Evolutionary conservation across 2,113 vertebrate species (phyloP).

Genomic region (Gila orcuttii): DNA sequence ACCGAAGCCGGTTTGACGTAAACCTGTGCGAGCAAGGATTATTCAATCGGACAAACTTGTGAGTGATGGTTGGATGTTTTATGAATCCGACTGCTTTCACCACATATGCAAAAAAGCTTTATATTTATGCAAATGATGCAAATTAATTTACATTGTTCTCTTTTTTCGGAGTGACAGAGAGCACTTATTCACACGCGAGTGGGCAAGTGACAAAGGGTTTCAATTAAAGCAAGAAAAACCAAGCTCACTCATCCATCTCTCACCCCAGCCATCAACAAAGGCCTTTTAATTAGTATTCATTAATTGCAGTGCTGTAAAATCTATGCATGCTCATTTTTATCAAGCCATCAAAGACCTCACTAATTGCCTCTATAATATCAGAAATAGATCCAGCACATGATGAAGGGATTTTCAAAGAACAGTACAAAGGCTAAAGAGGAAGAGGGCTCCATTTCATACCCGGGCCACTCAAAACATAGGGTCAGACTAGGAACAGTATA

Average conservation of each 20-base stretch:
- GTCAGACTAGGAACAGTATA: slow-evolving; percentile 32
- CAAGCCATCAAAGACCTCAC: slow-evolving; percentile 73
- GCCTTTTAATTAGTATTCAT: slow-evolving; percentile 80
- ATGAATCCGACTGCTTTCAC: slow-evolving; percentile 33
- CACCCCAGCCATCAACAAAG: slow-evolving; percentile 73
- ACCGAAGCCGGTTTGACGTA: not conserved
- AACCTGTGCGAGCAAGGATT: not conserved
- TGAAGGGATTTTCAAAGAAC: slow-evolving; percentile 54
- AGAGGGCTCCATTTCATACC: slow-evolving; percentile 45
- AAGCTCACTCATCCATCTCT: slow-evolving; percentile 59
- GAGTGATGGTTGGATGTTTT: slow-evolving; percentile 33
- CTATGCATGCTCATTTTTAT: slow-evolving; percentile 69
- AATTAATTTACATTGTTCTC: slow-evolving; percentile 56
- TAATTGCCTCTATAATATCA: slow-evolving; percentile 72
- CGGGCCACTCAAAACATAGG: slow-evolving; percentile 36
- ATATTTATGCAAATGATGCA: slow-evolving; percentile 56
- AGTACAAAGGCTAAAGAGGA: slow-evolving; percentile 54
- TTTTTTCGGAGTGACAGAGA: slow-evolving; percentile 49
- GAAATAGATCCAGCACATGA: slow-evolving; percentile 57
- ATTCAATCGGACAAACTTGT: not conserved
- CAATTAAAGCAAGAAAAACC: slow-evolving; percentile 60
- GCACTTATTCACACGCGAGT: slow-evolving; percentile 58
- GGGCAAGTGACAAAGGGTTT: slow-evolving; percentile 62
- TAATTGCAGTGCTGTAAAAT: slow-evolving; percentile 71
- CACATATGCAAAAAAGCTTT: slow-evolving; percentile 43